Conservation (phyloP, 2,797 vertebrate species). For the Pangasius macronema region DNA sequence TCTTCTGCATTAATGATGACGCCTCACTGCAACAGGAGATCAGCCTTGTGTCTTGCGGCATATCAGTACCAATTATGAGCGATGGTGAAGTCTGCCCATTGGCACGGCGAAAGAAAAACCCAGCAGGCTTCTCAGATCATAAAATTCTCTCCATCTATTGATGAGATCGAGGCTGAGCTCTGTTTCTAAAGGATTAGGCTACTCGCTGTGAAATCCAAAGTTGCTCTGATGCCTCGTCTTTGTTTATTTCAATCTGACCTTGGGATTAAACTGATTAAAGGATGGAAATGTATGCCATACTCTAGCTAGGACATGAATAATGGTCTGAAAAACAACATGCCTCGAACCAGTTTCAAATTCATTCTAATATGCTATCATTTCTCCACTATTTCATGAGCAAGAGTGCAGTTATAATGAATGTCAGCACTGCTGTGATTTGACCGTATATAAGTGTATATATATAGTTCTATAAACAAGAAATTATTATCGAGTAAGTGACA, state of each 20-base stretch:
- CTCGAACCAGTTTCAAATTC: neutral
- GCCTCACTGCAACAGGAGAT: conserved; percentile 78
- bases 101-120: conserved; percentile 12
- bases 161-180: conserved; percentile 66
- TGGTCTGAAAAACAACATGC: neutral
- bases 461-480: neutral
- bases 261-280: neutral
- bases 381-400: neutral
- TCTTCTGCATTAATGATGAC: conserved; percentile 80
- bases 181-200: conserved; percentile 65
- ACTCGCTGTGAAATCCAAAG: conserved; percentile 12
- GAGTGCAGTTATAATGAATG: neutral
- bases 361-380: neutral
- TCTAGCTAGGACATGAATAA: neutral
- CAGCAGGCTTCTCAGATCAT: conserved; percentile 56
- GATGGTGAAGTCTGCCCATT: conserved; percentile 63
- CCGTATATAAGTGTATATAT: no score
- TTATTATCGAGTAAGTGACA: neutral
- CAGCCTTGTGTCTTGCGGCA: conserved; percentile 74
- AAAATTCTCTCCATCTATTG: conserved; percentile 67
- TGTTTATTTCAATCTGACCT: neutral
- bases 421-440: no score
- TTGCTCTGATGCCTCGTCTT: neutral
- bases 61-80: conserved; percentile 72
- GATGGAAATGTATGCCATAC: neutral